phyloP scores from a whole-genome alignment of 2,113 vertebrate species.

The Peromyscus californicus region DNA sequence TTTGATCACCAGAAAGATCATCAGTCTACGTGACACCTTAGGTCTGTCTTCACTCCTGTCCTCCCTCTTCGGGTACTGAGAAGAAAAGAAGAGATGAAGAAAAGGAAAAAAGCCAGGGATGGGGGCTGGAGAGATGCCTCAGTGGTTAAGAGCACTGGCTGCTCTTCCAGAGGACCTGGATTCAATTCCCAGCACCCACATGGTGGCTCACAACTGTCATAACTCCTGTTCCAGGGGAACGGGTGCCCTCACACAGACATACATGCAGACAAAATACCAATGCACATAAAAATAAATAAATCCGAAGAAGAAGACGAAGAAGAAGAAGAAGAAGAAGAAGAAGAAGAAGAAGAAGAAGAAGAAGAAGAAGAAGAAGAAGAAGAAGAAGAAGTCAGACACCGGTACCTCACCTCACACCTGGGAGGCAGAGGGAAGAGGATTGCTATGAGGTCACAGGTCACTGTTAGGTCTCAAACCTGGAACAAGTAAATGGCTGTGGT shows the following conservation, averaged over 20 bases:
- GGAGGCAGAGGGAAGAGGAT: neutral
- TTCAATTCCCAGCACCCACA: neutral
- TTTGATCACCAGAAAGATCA: neutral
- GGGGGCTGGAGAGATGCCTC: neutral
- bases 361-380: neutral
- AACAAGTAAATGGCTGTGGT: neutral
- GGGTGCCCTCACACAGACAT: neutral
- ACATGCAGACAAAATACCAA: neutral
- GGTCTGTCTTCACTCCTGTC: neutral
- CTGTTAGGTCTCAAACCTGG: neutral
- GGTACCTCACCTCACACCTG: neutral
- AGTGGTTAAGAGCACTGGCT: neutral
- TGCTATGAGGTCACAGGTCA: neutral
- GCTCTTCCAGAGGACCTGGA: neutral
- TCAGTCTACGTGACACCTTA: neutral
- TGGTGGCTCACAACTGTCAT: neutral
- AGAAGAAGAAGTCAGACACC: neutral
- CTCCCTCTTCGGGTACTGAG: neutral
- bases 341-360: too few relatives aligned
- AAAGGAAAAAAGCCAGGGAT: neutral
- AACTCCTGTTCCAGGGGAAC: neutral
- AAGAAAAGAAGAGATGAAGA: neutral
- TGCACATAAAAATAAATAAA: neutral
- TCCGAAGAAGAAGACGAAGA: too few relatives aligned
- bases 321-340: too few relatives aligned